Evolutionary conservation across 2,888 invertebrate genomes (phyloP), one percentile per base, ranked within the genome.

Genomic region (Gastrophysa polygoni): DNA sequence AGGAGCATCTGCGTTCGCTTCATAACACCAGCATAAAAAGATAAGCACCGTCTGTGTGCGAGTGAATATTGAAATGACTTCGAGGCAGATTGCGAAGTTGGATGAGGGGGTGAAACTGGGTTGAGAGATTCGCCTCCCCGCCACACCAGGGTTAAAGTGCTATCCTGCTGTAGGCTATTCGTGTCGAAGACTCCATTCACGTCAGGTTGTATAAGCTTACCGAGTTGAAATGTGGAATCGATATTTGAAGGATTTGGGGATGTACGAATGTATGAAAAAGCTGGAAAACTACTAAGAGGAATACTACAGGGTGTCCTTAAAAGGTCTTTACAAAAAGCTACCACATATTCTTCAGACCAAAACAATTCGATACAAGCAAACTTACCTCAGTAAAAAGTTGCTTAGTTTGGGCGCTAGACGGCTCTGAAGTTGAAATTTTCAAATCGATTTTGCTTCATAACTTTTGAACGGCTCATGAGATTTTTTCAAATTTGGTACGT

Each of bases 91-190:
- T 51, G 51, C 59, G 38, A 24, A 58, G 51, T 44, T 51, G 50
- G 14, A 44, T 46, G 16, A n/a, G 51, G 58, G 51, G 34, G 46
- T 43, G 43, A 38, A n/a, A 38, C 14, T n/a, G 38, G 38, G 38
- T n/a, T 3, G 38, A 5, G 8, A 8, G 38, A 52, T n/a, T n/a
- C 17, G 10, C 7, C n/a, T 52, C 52, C 52, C 52, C 7, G 52
- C 18, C 21, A n/a, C 38, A n/a, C 17, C 43, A 20, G 52, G 60
- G 57, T 58, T 55, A 58, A 64, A 61, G 61, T 48, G 48, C 61
- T 55, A 51, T 60, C 55, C 24, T 47, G 20, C 29, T 43, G 51
- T 29, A 20, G 59, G 61, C 64, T 51, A 57, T 64, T 59, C 17
- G 16, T 34, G 44, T 24, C 16, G 54, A 43, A 43, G 54, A 54